Conservation (phyloP, 1,140 invertebrate species). For the Zaprionus tsacasi region DNA sequence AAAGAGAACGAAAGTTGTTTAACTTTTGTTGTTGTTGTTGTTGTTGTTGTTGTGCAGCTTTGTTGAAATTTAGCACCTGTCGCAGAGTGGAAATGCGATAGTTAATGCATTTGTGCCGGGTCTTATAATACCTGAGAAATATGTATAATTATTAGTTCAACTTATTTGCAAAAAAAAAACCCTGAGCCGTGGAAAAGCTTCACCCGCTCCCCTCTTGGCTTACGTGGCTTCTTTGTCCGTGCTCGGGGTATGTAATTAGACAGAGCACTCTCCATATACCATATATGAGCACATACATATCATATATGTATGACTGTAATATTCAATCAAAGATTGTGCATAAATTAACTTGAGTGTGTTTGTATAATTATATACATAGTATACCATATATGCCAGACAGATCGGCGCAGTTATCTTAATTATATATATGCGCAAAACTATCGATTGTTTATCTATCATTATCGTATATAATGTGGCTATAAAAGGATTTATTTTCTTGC, state of each 20-base stretch:
- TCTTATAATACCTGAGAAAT: not conserved
- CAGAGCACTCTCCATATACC: slow-evolving; percentile 4
- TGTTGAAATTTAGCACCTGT: slow-evolving; percentile 57
- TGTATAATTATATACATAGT: not conserved
- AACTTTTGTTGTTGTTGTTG: not conserved
- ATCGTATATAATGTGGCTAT: too few relatives aligned
- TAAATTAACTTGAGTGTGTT: not conserved
- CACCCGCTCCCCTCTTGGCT: not conserved
- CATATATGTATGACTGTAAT: not conserved
- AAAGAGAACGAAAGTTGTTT: slow-evolving; percentile 43
- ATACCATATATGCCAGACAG: not conserved
- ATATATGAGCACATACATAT: not conserved
- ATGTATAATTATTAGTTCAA: slow-evolving; percentile 11
- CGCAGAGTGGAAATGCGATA: slow-evolving; percentile 34
- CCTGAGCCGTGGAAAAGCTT: not conserved
- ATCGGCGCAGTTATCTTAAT: not conserved
- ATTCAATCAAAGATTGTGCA: not conserved
- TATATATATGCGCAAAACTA: not conserved
- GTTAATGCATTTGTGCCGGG: slow-evolving; percentile 16
- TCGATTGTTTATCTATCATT: not conserved
- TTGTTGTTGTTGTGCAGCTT: slow-evolving; percentile 31
- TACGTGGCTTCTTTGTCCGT: slow-evolving; percentile 8
- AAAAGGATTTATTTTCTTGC: not conserved
- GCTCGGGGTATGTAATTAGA: not conserved
- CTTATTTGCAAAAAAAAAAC: not conserved